Evolutionary conservation across 1,140 invertebrate genomes (phyloP), one percentile per base, ranked within the genome.

Genomic region (Procambarus clarkii): DNA sequence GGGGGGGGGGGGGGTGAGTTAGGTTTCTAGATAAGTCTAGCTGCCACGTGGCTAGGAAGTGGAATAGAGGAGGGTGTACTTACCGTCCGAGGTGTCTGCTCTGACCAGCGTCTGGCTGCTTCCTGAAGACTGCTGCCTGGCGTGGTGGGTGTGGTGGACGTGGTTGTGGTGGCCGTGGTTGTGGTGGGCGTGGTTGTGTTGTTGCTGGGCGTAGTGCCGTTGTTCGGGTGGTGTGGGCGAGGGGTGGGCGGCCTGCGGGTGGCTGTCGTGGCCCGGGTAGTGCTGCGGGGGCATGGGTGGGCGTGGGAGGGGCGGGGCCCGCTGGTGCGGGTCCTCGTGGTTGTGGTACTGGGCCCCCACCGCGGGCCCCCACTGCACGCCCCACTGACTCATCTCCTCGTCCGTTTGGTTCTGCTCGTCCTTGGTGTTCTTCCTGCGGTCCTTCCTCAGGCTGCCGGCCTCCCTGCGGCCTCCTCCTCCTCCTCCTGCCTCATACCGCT

Each of bases 401-500:
- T 82, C 80, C 0, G 48, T 58, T n/a, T 50, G 80, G 80, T 82
- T 58, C 24, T 82, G 48, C 13, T 34, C 24, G 77, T 46, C 48
- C 34, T 82, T 82, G 50, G 80, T 54, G 45, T 48, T 45, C 48
- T 82, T 58, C 80, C 24, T 82, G 24, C 54, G 48, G 80, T 82
- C 80, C 24, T 58, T 76, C 58, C 64, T 69, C 1, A 71, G 45
- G 83, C 46, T 86, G 1, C 83, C 69, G 64, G 44, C 60, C 4
- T 64, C 46, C 44, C 83, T 13, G 46, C 86, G 86, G 18, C 86
- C 50, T 34, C 60, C 11, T 80, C 50, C 58, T 80, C 50, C 58
- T n/a, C 86, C 50, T 34, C 60, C 11, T 80, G 74, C 58, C n/a
- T 88, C 86, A 64, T 88, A 88, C 5, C 78, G 77, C 3, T 88